Conservation (phyloP, 2,888 invertebrate species). For the Phalangium opilio region DNA sequence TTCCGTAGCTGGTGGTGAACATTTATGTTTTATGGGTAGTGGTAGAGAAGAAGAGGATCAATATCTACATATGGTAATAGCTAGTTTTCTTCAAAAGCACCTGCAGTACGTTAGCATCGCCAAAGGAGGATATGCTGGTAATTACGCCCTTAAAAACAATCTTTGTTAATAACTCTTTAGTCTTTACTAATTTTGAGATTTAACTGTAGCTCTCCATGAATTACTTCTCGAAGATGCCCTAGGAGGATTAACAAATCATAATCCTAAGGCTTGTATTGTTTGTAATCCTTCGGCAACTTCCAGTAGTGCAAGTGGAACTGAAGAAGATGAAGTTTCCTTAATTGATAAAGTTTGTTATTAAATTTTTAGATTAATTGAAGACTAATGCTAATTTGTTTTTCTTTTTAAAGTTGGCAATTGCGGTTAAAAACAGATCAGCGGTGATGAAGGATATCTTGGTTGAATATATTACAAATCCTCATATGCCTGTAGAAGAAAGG, state of each 20-base stretch:
- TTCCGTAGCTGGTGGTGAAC: constrained; percentile 43
- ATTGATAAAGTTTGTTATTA: constrained; percentile 11
- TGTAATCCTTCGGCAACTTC: constrained; percentile 39
- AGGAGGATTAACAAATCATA: constrained; percentile 70
- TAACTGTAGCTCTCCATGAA: constrained; percentile 31
- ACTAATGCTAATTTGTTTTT: background rate
- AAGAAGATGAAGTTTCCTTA: constrained; percentile 25
- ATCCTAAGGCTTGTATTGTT: constrained; percentile 59
- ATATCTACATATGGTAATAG: constrained; percentile 95
- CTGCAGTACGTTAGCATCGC: constrained; percentile 82
- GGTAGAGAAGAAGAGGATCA: constrained; percentile 86
- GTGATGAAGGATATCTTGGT: constrained; percentile 81
- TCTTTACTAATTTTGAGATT: background rate
- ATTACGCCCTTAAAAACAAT: background rate
- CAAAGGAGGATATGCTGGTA: constrained; percentile 67
- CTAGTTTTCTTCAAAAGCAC: constrained; percentile 86
- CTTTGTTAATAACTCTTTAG: too few species aligned
- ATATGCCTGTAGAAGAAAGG: constrained; percentile 40
- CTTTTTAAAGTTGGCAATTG: constrained; percentile 31
- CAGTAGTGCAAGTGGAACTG: constrained; percentile 22
- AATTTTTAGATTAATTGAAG: too few species aligned
- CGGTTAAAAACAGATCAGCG: constrained; percentile 75
- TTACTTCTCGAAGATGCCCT: constrained; percentile 65
- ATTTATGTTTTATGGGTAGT: constrained; percentile 58
- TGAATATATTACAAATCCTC: constrained; percentile 82